Base-by-base conservation (phyloP, 2,113 vertebrate species). In the Rostratula benghalensis region DNA sequence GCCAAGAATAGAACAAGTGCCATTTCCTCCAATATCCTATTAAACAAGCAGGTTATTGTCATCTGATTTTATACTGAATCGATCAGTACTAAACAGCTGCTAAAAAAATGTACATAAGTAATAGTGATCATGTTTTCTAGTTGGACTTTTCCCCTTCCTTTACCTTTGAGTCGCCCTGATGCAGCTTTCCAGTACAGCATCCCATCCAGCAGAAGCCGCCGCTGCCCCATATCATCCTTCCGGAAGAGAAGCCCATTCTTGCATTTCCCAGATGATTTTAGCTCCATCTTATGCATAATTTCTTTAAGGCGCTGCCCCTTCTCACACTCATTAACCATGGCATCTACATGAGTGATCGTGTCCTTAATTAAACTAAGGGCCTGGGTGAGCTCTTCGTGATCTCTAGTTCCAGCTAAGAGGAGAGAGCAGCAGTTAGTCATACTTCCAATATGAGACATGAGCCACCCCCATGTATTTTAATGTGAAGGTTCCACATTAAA, bases 161-260 rank as follows among this genome's bases (percentile, higher is more conserved):
- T 88, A 99, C 99, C 99, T 99, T 99, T 99, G 60, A 98, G 96
- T 68, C 98, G 95, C 37, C 99, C 99, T 1, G 99, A 99, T 0
- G 99, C 98, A 31, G 98, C 98, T 90, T 99, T 99, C 98, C 99
- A 99, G 97, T 97, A 99, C n/a, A 99, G 98, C 2, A 96, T 97
- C 76, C 99, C 99, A 45, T 99, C 98, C 6, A 99, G 97, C 2
- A 98, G 97, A 8, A 99, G 98, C 67, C 91, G 84, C 65, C 98
- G 97, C 64, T 85, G 98, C 6, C 96, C 96, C 90, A 99, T 97
- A 93, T 99, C 98, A 89, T 99, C 99, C 61, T 98, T 98, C 56
- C 99, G 97, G 97, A 99, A 99, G 41, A 98, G 94, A 8, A 98
- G 97, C 1, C 99, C 98, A 5, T 99, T 99, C 96, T 99, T 99